Evolutionary conservation across 2,888 invertebrate genomes (phyloP).

Genomic region (Hoplodrina blanda): DNA sequence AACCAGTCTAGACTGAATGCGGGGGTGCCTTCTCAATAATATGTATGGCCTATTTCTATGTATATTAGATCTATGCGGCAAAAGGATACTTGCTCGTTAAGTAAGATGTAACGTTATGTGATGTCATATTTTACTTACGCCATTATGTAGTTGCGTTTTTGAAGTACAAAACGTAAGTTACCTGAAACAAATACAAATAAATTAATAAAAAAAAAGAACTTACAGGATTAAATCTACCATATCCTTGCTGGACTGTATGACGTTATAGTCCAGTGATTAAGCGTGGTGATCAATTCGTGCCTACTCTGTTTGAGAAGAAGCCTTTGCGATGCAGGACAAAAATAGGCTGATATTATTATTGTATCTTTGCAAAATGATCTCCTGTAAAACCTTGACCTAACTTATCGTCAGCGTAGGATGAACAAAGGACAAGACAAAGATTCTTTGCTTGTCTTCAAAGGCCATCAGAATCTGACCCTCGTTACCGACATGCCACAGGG

Average conservation of each 20-base stretch:
- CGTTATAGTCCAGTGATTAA: too few relatives aligned
- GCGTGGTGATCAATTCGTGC: too few relatives aligned
- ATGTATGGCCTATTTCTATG: conserved; percentile 46
- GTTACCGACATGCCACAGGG: conserved; percentile 21
- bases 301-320: too few relatives aligned
- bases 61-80: conserved; percentile 27
- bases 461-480: conserved; percentile 35
- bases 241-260: too few relatives aligned
- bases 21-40: conserved; percentile 25
- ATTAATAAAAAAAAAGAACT: background rate
- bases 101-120: conserved; percentile 3
- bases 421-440: conserved; percentile 28
- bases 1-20: conserved; percentile 62
- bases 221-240: background rate
- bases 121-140: conserved; percentile 16
- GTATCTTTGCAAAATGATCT: background rate
- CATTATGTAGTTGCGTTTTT: background rate
- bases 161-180: conserved; percentile 41
- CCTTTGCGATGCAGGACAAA: too few relatives aligned
- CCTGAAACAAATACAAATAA: conserved; percentile 62
- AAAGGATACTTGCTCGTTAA: conserved; percentile 20
- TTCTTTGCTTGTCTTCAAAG: conserved; percentile 26
- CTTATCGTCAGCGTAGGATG: background rate
- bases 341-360: background rate
- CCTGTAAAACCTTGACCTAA: conserved; percentile 9